Base-by-base conservation (phyloP, 2,888 invertebrate genomes). In the Caenorhabditis angaria region DNA sequence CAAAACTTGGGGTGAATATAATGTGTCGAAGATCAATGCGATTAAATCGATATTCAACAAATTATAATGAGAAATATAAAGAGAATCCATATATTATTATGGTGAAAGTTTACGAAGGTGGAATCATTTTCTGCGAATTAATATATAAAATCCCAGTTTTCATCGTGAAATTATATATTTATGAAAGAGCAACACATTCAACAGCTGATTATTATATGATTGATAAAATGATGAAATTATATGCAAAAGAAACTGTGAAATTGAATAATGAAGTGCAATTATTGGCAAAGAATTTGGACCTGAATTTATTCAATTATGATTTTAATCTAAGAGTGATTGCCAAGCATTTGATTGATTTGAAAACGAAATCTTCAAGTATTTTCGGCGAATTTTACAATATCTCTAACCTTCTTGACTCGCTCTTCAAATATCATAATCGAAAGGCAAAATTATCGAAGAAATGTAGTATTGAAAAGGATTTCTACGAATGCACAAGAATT, bases 131-230 rank as follows among this genome's bases (percentile, higher is more conserved):
- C 12, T 55, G 60, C 0, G 66, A 66, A 57, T 29, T 71, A 22
- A 55, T 47, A 18, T 66, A 67, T 41, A 67, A 66, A 18, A 14
- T 67, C 24, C 71, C 71, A 1, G 71, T 67, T 14, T 63, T 64
- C 29, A 61, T 71, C 5, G 64, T 71, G 22, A 50, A 47, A 1
- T 57, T 67, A n/a, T 62, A 67, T n/a, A 47, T 71, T 60, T 71
- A 67, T 47, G 64, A 66, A 32, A 24, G 71, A 48, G 63, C 71
- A 20, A 63, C 66, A 20, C 28, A 28, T 32, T 63, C 71, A 29
- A 67, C 71, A 0, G 67, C 64, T 0, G 71, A 71, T 28, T 71
- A 62, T 53, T 71, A 71, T 50, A 71, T 71, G 71, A 56, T 58
- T 25, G 63, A 65, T 28, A 22, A 51, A 47, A 70, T 70, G 70